Evolutionary conservation across 2,797 vertebrate species (phyloP).

Genomic region (Lepidocolaptes lacrymiger): DNA sequence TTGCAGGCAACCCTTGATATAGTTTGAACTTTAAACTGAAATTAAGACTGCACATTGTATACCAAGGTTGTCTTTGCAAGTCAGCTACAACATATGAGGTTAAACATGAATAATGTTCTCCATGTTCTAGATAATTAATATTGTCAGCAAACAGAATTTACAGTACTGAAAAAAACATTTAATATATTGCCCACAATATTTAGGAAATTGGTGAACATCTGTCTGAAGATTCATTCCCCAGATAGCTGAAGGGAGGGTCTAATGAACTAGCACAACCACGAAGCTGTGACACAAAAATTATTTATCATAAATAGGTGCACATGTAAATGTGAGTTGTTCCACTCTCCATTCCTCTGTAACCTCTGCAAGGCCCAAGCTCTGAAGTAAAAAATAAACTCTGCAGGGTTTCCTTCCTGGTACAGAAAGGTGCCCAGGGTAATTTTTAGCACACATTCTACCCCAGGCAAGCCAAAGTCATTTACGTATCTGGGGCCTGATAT

Average conservation of each 20-base stretch:
- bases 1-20: neutral
- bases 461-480: neutral
- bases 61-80: neutral
- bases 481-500: neutral
- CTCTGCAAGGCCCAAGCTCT: neutral
- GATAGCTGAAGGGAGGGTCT: neutral
- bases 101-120: neutral
- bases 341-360: neutral
- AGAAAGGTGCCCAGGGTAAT: neutral
- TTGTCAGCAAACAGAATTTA: neutral
- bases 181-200: neutral
- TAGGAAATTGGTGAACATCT: neutral
- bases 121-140: neutral
- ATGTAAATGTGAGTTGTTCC: neutral
- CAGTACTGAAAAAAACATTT: neutral
- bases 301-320: neutral
- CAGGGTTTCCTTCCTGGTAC: neutral
- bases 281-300: neutral
- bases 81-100: neutral
- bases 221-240: neutral
- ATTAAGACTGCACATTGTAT: neutral
- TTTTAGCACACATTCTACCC: neutral
- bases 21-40: constrained; percentile 28
- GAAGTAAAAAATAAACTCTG: neutral
- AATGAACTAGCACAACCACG: neutral